Evolutionary conservation across 1,140 invertebrate species (phyloP), one percentile per base, ranked within the genome.

Genomic region (Drosophila punjabiensis): DNA sequence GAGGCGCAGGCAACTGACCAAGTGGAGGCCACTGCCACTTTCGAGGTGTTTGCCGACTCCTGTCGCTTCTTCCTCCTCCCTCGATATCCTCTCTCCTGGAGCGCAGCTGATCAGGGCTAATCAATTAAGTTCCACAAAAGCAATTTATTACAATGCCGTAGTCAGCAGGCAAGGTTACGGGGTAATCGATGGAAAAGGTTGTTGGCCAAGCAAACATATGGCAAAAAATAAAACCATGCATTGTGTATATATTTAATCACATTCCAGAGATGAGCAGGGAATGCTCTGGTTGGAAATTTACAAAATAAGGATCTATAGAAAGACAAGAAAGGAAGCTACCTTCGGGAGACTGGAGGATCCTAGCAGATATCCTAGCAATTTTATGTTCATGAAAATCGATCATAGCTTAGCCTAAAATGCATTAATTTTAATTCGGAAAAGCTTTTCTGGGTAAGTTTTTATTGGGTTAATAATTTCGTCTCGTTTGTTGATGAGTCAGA

Each of bases 61-160:
- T 45, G 28, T 16, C 33, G 5, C n/a, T n/a, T n/a, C n/a, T n/a
- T n/a, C n/a, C 50, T 32, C 1, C 37, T 48, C 52, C 53, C 37
- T 32, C 43, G 58, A 18, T 58, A 70, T 35, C 14, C 48, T 28
- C 48, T 50, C 48, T n/a, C n/a, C 55, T 62, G 79, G 47, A 24
- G 73, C 81, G 62, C 81, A 84, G 81, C 81, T 87, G 83, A 82
- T 80, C 82, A 87, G 76, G 77, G 74, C 81, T 83, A 91, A 91
- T 91, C 88, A 91, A 91, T 91, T 91, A 88, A 91, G 86, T 91
- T 82, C 78, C 76, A 77, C 88, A 82, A 88, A 82, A 85, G 83
- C 84, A 91, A 88, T 91, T 87, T 91, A 88, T 88, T 88, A 84
- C 81, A 79, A 80, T 82, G 84, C 79, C 53, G 56, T 58, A 55